Evolutionary conservation across 2,888 invertebrate species (phyloP), one percentile per base, ranked within the genome.

Genomic region (Eudasyphora cyanicolor): DNA sequence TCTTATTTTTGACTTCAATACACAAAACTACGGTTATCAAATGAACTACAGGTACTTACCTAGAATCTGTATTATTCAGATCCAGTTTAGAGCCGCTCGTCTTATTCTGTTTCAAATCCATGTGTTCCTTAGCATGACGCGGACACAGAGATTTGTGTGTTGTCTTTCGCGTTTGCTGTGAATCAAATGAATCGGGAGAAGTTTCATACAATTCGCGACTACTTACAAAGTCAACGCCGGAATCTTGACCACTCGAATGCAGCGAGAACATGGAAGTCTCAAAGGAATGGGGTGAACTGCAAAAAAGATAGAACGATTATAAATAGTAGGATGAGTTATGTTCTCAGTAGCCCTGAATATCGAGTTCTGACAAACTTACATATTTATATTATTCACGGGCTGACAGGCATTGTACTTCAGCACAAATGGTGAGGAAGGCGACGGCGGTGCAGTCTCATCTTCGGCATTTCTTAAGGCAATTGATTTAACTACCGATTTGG

Each of bases 211-310:
- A 82, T 54, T 91, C 91, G 3, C 91, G 88, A 85, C 91, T 88
- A 88, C 91, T 89, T 1, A 91, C 86, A 89, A 93, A 86, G 92
- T 91, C 96, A 86, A 96, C 96, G 77, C 96, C 96, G 67, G 96
- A 96, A 92, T 96, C 96, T 90, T 96, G 95, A 17, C 96, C 96
- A 89, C 96, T 96, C 87, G 96, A 96, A 93, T 96, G 96, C 87
- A 96, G 93, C 86, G 96, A 96, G 88, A 96, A 95, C 92, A 96
- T 94, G 85, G 96, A 96, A 76, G 95, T 95, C 91, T 96, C 96
- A 87, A 91, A 81, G 92, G 92, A 86, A 86, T 87, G 70, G 12
- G 86, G 86, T 35, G 86, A 67, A 32, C 67, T 82, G 19, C 5
- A 45, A n/a, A n/a, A n/a, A n/a, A n/a, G n/a, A n/a, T n/a, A n/a